These are phyloP conservation scores for Drymonia ruficornis DNA, from an alignment of 2,888 invertebrate genomes.

Conservation along the genomic window DNA sequence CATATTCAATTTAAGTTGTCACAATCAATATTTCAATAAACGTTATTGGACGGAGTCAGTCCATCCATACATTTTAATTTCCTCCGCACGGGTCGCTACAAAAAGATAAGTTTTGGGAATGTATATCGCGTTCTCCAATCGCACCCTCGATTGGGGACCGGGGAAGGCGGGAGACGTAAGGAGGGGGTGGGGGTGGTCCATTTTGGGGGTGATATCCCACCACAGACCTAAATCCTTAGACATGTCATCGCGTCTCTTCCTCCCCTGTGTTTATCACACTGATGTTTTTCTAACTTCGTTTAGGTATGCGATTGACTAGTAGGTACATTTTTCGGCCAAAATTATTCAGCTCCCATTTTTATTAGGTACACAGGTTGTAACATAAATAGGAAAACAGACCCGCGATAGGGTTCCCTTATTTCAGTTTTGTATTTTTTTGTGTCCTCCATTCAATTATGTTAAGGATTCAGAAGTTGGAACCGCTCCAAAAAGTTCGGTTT, in stretches of 20 bases:
- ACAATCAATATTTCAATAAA: slow-evolving; percentile 36
- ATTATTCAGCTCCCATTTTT: slow-evolving; percentile 26
- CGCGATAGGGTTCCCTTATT: too few relatives aligned
- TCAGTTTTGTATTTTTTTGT: too few relatives aligned
- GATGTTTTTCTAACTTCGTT: slow-evolving; percentile 40
- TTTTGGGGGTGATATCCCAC: slow-evolving; percentile 49
- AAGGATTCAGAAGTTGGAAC: too few relatives aligned
- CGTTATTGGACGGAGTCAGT: slow-evolving; percentile 31
- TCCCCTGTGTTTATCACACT: slow-evolving; percentile 45
- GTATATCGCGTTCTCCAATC: slow-evolving; percentile 68
- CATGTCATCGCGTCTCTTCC: slow-evolving; percentile 38
- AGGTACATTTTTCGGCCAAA: slow-evolving; percentile 27
- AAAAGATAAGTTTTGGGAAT: slow-evolving; percentile 61
- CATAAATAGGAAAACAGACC: too few relatives aligned
- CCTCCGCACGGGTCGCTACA: slow-evolving; percentile 40
- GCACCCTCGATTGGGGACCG: slow-evolving; percentile 48
- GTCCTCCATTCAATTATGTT: too few relatives aligned
- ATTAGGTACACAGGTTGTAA: slow-evolving; percentile 10
- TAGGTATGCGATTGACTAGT: slow-evolving; percentile 33
- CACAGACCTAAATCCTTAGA: slow-evolving; percentile 58
- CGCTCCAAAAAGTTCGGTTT: too few relatives aligned
- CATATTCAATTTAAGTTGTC: slow-evolving; percentile 17
- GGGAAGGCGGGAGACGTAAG: slow-evolving; percentile 20
- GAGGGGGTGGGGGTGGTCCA: slow-evolving; percentile 15
- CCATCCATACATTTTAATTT: slow-evolving; percentile 58